These are phyloP conservation scores for Trematocara stigmaticum DNA, from an alignment of 2,113 vertebrate genomes.

Conservation along the genomic window DNA sequence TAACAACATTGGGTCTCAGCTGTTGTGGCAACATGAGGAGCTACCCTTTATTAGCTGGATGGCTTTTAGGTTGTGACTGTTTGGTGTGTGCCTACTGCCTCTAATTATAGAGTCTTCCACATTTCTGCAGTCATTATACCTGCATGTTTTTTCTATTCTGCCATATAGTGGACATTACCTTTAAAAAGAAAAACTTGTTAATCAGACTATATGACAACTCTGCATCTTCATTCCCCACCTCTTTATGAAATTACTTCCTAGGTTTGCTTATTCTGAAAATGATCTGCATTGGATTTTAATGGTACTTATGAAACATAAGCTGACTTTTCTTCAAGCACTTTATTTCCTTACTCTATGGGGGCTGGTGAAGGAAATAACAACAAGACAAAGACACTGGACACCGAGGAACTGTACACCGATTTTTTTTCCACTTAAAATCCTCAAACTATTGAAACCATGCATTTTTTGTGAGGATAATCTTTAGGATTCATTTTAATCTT, in stretches of 20 bases:
- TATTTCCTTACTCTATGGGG: neutral
- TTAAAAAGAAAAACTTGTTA: neutral
- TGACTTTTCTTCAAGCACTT: neutral
- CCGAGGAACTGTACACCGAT: neutral
- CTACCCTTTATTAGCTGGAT: neutral
- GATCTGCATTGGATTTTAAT: constrained; percentile 3
- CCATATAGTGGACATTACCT: neutral
- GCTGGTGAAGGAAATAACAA: neutral
- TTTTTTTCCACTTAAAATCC: neutral
- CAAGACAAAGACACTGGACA: neutral
- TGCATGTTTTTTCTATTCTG: neutral
- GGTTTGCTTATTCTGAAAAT: neutral
- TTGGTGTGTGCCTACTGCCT: neutral
- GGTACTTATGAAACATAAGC: neutral
- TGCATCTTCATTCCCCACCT: neutral
- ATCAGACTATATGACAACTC: neutral
- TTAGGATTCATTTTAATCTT: constrained; percentile 14
- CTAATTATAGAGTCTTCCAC: neutral
- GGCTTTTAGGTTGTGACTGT: neutral
- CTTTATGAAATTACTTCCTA: neutral
- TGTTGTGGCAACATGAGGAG: neutral
- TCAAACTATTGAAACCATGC: neutral
- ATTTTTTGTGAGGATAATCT: neutral
- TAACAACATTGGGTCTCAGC: neutral
- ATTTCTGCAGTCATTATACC: neutral